Evolutionary conservation across 2,113 vertebrate species (phyloP).

Genomic region (Pollimyrus isidori): DNA sequence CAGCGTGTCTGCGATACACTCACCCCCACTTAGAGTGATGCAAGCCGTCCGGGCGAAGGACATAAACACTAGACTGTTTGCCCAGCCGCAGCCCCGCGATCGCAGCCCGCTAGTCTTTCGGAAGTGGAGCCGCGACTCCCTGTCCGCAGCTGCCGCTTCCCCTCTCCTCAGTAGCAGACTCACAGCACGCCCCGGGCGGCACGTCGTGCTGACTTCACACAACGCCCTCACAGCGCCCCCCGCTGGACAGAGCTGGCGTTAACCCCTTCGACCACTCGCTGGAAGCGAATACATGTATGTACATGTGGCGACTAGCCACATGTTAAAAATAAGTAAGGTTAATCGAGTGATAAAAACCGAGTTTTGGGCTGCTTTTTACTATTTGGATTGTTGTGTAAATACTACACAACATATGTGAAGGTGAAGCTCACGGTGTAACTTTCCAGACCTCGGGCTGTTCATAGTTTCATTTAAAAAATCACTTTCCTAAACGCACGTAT

Average conservation of each 20-base stretch:
- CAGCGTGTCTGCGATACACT: not conserved
- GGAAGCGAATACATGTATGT: not conserved
- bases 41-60: not conserved
- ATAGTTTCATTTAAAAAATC: not conserved
- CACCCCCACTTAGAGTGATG: not conserved
- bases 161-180: conserved; percentile 1
- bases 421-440: not conserved
- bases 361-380: not conserved
- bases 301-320: not conserved
- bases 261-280: not conserved
- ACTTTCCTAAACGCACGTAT: not conserved
- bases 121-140: not conserved
- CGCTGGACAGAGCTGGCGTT: not conserved
- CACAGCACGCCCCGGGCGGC: conserved; percentile 5
- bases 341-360: not conserved
- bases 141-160: not conserved
- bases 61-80: not conserved
- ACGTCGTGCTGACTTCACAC: conserved; percentile 23
- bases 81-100: no score
- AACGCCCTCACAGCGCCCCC: conserved; percentile 2
- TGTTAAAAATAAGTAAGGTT: not conserved
- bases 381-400: not conserved
- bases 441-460: not conserved
- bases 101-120: not conserved
- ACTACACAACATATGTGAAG: not conserved